phyloP scores from a whole-genome alignment of 2,888 invertebrate species.

The Andrena fulva region DNA sequence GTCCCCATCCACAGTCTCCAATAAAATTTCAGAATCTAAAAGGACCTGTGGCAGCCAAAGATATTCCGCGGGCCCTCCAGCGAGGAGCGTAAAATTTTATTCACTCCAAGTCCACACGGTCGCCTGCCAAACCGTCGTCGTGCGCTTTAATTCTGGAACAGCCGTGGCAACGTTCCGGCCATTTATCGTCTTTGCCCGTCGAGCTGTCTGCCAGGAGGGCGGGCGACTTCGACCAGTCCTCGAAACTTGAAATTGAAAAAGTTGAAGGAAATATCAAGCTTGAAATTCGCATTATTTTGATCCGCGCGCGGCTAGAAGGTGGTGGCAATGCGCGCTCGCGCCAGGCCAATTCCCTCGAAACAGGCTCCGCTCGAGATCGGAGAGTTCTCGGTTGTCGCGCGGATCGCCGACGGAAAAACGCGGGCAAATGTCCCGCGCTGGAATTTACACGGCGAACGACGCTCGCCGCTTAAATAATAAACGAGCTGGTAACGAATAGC shows the following conservation, averaged over 20 bases:
- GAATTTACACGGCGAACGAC: background rate
- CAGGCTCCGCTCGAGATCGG: constrained; percentile 3
- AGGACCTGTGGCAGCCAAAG: background rate
- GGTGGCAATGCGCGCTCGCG: background rate
- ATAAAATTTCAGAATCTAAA: constrained; percentile 30
- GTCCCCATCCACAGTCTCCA: background rate
- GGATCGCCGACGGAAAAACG: background rate
- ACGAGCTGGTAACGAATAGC: background rate
- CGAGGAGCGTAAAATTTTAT: constrained; percentile 3
- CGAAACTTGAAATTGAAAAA: constrained; percentile 54
- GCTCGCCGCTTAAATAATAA: constrained; percentile 4
- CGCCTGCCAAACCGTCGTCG: background rate
- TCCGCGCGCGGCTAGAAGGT: constrained; percentile 9
- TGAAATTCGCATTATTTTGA: constrained; percentile 50
- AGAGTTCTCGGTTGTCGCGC: background rate
- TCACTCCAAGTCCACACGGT: constrained; percentile 3
- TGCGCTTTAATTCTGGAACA: constrained; percentile 39
- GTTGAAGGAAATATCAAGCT: constrained; percentile 38
- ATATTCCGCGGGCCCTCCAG: background rate
- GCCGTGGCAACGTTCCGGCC: background rate
- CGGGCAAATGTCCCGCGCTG: background rate
- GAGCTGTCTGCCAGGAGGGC: constrained; percentile 3
- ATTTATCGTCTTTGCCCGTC: constrained; percentile 30
- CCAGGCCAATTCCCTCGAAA: constrained; percentile 15
- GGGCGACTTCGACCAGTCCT: constrained; percentile 23